These are phyloP conservation scores for Petrocephalus microphthalmus DNA, from an alignment of 2,113 vertebrate species.

Conservation along the genomic window DNA sequence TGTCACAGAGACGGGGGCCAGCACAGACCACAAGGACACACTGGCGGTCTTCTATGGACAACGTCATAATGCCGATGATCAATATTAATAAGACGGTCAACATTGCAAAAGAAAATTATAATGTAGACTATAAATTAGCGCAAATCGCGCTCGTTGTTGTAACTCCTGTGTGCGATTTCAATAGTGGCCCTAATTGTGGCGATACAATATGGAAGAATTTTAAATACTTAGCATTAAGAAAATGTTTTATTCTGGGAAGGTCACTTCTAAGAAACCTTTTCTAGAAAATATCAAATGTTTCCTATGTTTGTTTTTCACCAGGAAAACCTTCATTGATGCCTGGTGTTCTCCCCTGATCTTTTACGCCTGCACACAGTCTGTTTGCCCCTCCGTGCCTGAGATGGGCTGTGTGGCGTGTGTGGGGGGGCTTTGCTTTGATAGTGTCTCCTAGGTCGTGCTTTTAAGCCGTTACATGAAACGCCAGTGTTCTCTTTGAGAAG, in stretches of 20 bases:
- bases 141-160: too few relatives aligned
- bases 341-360: background rate
- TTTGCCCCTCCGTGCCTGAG: background rate
- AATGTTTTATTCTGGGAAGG: background rate
- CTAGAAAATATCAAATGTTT: background rate
- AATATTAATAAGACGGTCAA: too few relatives aligned
- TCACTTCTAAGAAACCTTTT: background rate
- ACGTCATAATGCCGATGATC: too few relatives aligned
- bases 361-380: background rate
- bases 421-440: background rate
- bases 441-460: background rate
- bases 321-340: background rate
- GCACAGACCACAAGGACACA: too few relatives aligned
- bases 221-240: background rate
- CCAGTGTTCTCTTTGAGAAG: background rate
- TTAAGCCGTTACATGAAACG: conserved; percentile 5
- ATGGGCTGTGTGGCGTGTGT: background rate
- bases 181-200: too few relatives aligned
- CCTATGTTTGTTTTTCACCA: background rate
- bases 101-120: too few relatives aligned
- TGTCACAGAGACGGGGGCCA: too few relatives aligned
- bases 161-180: too few relatives aligned
- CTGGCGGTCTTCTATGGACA: too few relatives aligned
- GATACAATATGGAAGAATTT: too few relatives aligned
- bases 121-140: background rate